Conservation (phyloP, 2,888 invertebrate species). For the Eucera pruinosa region DNA sequence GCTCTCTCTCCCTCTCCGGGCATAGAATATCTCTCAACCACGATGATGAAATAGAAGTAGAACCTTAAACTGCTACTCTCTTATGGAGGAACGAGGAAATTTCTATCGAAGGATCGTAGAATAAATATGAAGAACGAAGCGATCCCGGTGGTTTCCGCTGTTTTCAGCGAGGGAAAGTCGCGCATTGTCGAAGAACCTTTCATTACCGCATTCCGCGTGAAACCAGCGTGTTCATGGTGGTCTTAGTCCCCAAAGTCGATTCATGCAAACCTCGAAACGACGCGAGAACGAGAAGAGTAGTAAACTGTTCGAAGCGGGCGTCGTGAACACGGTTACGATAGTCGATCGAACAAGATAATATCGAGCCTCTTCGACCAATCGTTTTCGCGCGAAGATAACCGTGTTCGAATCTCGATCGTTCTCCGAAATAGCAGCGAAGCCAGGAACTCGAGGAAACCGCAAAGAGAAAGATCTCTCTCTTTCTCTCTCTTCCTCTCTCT, state of each 20-base stretch:
- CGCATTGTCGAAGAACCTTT: neutral
- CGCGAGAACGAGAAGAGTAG: neutral
- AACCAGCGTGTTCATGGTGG: conserved; percentile 6
- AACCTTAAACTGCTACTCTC: neutral
- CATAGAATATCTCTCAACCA: neutral
- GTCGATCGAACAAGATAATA: conserved; percentile 25
- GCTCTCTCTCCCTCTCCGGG: conserved; percentile 7
- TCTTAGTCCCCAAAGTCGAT: conserved; percentile 15
- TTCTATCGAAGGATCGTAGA: neutral
- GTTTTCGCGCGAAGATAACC: conserved; percentile 19
- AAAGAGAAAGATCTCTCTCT: too few species aligned
- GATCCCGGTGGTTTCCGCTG: neutral
- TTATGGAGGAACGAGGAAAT: neutral
- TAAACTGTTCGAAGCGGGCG: neutral
- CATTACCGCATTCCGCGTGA: neutral
- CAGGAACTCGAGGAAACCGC: neutral
- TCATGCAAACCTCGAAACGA: conserved; percentile 19
- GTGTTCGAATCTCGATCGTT: conserved; percentile 13
- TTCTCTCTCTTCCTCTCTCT: too few species aligned
- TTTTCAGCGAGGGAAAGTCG: neutral
- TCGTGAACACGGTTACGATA: neutral
- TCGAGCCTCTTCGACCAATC: neutral
- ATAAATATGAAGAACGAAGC: conserved; percentile 23
- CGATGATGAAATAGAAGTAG: conserved; percentile 3
- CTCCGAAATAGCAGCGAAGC: neutral